phyloP scores from a whole-genome alignment of 2,113 vertebrate species.

The Myodes glareolus region DNA sequence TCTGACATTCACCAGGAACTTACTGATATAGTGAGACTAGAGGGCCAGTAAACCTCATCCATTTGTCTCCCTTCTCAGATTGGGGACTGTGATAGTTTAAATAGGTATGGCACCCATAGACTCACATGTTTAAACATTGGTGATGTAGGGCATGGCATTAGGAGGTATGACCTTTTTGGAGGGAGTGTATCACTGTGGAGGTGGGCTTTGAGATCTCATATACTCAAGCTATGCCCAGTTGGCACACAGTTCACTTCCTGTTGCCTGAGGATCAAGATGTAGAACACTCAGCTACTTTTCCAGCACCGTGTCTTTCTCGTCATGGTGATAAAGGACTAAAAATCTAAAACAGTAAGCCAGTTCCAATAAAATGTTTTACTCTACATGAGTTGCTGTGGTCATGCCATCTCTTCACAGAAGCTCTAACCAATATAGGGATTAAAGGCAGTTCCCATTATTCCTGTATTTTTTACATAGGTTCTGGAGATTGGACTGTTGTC shows the following conservation, averaged over 20 bases:
- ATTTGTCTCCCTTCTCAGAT: neutral
- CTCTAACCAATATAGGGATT: neutral
- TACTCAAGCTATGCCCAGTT: neutral
- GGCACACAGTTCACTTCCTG: neutral
- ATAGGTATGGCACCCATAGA: neutral
- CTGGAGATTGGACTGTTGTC: neutral
- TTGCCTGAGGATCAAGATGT: neutral
- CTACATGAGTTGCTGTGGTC: neutral
- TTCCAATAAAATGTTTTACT: neutral
- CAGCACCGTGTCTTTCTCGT: neutral
- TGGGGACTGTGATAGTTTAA: neutral
- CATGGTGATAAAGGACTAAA: neutral
- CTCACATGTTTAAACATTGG: neutral
- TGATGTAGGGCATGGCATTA: neutral
- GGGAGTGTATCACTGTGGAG: neutral
- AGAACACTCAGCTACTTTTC: neutral
- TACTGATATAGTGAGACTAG: neutral
- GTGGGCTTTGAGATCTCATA: neutral
- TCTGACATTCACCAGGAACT: neutral
- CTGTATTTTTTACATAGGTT: neutral
- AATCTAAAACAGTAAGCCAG: neutral
- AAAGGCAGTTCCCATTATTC: neutral
- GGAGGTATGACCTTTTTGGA: neutral
- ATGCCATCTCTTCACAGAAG: neutral
- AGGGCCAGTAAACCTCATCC: neutral